Base-by-base conservation (phyloP, 2,113 vertebrate species). In the Antigone vipio region DNA sequence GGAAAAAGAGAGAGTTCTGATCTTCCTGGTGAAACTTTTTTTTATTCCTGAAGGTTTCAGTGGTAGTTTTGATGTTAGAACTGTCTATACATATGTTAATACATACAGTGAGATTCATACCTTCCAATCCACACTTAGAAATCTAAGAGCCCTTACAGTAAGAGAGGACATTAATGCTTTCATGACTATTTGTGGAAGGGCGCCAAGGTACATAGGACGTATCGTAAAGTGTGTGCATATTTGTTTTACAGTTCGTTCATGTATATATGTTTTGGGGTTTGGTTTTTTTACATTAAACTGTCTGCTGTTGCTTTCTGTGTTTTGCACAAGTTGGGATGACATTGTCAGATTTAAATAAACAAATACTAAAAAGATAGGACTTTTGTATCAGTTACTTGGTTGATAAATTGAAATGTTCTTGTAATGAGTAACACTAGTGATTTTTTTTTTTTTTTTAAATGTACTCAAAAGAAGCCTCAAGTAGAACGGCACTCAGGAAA, bases 401-500 rank as follows among this genome's bases (percentile, higher is more conserved):
- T n/a, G n/a, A 71, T 77, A 18, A 90, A 83, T 58, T 73, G n/a
- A 59, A 86, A 23, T 49, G 5, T 69, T 92, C 6, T 35, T 86
- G 23, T 75, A 49, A 35, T 2, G 9, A 87, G 42, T 78, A 77
- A 42, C 11, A 75, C 8, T 59, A 74, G 32, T 88, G 40, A 11
- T 0, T 32, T 45, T 69, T 49, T 88, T 29, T n/a, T 35, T 69
- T 66, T 79, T 47, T 34, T 77, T 23, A 38, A 38, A 83, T 15
- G 35, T 60, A 15, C 77, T 76, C 49, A 96, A 55, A 98, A 97
- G 86, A 98, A 97, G 83, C 97, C 98, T 34, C 90, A 97, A 67
- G 98, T 98, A 6, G 98, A 98, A 72, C 98, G 98, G 42, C 98
- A 99, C 82, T 68, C 94, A 52, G 97, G 98, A 91, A 85, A 53